Conservation (phyloP, 2,888 invertebrate genomes). For the Acrocera orbiculus region DNA sequence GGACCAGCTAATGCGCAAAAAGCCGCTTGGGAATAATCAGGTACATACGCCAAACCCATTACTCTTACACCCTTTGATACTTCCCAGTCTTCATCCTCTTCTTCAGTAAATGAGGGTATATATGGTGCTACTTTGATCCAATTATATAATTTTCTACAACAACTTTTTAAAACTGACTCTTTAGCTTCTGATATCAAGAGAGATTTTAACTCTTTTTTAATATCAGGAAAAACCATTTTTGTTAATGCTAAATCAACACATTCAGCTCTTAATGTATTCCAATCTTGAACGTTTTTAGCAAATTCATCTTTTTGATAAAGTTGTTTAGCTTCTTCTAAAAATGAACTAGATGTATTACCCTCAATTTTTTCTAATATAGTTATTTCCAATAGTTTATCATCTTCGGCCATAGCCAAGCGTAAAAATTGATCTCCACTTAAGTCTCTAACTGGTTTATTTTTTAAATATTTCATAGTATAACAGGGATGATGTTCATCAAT, state of each 20-base stretch:
- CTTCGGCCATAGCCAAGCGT: constrained; percentile 60
- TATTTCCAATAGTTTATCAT: constrained; percentile 62
- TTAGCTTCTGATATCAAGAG: constrained; percentile 72
- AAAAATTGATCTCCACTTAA: constrained; percentile 80
- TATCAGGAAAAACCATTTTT: constrained; percentile 75
- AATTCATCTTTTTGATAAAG: constrained; percentile 62
- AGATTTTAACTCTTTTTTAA: constrained; percentile 68
- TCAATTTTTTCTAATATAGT: constrained; percentile 57
- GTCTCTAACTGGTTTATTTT: constrained; percentile 81
- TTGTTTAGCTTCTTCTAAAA: constrained; percentile 78
- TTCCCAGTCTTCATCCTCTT: constrained; percentile 86
- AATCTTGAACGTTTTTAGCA: constrained; percentile 82
- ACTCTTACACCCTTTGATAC: constrained; percentile 58
- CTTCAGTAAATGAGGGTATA: constrained; percentile 51
- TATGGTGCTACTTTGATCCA: constrained; percentile 76
- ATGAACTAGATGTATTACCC: constrained; percentile 57
- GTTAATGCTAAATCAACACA: constrained; percentile 77
- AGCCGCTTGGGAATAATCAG: constrained; percentile 66
- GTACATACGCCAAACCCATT: constrained; percentile 74
- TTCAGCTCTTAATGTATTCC: constrained; percentile 80
- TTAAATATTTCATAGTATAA: constrained; percentile 74
- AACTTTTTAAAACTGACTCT: constrained; percentile 64
- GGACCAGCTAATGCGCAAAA: constrained; percentile 75
- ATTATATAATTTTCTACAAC: constrained; percentile 71
- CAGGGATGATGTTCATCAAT: constrained; percentile 90